Evolutionary conservation across 2,888 invertebrate species (phyloP).

Genomic region (Ceriagrion tenellum): DNA sequence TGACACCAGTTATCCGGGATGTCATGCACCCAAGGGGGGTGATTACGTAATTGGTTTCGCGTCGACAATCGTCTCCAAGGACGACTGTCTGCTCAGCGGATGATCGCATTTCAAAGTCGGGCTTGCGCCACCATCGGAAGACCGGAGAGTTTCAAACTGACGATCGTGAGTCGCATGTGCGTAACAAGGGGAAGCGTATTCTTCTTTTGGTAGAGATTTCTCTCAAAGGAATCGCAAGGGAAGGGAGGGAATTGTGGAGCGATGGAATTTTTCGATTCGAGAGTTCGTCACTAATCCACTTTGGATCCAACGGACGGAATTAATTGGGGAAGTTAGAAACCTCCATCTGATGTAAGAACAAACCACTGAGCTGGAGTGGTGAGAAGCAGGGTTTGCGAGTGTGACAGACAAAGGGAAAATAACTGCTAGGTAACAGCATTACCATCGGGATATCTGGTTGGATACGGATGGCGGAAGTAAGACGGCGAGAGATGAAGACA

Average conservation of each 20-base stretch:
- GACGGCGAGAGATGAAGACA: too few species aligned
- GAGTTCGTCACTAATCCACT: background rate
- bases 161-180: background rate
- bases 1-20: background rate
- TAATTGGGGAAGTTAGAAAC: background rate
- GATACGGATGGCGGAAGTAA: too few species aligned
- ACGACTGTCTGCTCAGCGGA: background rate
- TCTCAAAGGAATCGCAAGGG: background rate
- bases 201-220: too few species aligned
- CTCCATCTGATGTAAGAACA: too few species aligned
- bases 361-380: too few species aligned
- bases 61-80: background rate
- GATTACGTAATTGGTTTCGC: conserved; percentile 1
- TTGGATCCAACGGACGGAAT: background rate
- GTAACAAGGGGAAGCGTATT: background rate
- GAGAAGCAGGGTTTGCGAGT: too few species aligned
- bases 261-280: background rate
- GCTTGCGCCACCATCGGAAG: background rate
- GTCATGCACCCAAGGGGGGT: background rate
- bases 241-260: background rate
- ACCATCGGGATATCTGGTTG: too few species aligned
- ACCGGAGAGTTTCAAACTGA: background rate
- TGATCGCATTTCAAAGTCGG: background rate
- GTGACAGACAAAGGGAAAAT: too few species aligned
- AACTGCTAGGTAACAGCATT: too few species aligned